Evolutionary conservation across 2,113 vertebrate species (phyloP).

Genomic region (Dasypus novemcinctus): DNA sequence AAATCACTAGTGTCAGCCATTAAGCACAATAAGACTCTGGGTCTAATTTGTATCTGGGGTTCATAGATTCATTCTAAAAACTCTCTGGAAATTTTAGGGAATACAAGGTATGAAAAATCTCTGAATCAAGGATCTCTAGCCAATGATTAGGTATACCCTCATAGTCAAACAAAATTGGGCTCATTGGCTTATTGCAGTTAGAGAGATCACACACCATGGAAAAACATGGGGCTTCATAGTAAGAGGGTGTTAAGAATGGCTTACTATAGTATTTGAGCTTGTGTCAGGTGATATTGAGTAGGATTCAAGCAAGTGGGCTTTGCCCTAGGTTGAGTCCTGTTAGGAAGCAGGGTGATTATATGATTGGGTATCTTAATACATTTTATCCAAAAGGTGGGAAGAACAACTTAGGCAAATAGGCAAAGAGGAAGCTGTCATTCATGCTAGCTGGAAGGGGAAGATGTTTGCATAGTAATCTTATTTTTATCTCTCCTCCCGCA

Average conservation of each 20-base stretch:
- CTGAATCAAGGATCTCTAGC: not conserved
- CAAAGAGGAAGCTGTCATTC: not conserved
- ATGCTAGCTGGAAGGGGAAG: not conserved
- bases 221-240: not conserved
- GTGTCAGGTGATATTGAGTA: not conserved
- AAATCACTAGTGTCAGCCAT: not conserved
- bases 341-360: not conserved
- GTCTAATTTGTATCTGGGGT: not conserved
- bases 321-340: not conserved
- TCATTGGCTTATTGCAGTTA: not conserved
- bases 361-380: not conserved
- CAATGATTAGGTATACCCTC: not conserved
- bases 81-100: not conserved
- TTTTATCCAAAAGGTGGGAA: not conserved
- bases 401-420: not conserved
- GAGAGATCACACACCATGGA: not conserved
- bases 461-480: not conserved
- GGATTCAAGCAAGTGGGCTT: not conserved
- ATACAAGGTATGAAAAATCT: not conserved
- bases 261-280: not conserved
- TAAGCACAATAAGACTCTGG: not conserved
- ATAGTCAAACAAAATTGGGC: not conserved
- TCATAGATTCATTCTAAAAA: conserved; percentile 22
- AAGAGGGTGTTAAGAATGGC: not conserved
- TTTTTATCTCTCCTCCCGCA: not conserved